phyloP scores from a whole-genome alignment of 2,113 vertebrate species.

The Cephalopholis sonnerati region DNA sequence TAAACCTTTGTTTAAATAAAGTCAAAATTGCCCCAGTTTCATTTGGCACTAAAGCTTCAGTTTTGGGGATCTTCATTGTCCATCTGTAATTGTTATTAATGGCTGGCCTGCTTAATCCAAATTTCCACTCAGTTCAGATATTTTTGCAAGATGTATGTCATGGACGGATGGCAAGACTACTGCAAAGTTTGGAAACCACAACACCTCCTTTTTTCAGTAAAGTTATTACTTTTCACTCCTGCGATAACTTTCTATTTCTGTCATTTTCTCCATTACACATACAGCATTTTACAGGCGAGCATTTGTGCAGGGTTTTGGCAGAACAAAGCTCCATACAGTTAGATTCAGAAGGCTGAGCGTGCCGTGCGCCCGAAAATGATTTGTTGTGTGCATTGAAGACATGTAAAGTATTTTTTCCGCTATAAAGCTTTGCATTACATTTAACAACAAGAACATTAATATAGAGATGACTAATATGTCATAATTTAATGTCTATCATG shows the following conservation, averaged over 20 bases:
- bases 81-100: slow-evolving; percentile 70
- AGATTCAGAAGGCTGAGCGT: background rate
- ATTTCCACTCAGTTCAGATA: slow-evolving; percentile 57
- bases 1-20: background rate
- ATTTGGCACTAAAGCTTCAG: slow-evolving; percentile 20
- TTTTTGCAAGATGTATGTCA: slow-evolving; percentile 56
- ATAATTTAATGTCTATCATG: slow-evolving; percentile 2
- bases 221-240: slow-evolving; percentile 54
- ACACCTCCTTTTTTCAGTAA: slow-evolving; percentile 6
- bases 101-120: slow-evolving; percentile 27
- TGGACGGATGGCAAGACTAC: slow-evolving; percentile 42
- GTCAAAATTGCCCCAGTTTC: background rate
- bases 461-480: slow-evolving; percentile 1
- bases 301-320: slow-evolving; percentile 23
- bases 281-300: slow-evolving; percentile 43
- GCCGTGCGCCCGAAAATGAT: background rate
- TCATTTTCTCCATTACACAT: slow-evolving; percentile 63
- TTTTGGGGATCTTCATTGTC: slow-evolving; percentile 35
- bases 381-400: slow-evolving; percentile 16
- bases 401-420: slow-evolving; percentile 21
- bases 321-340: slow-evolving; percentile 46
- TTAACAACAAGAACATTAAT: slow-evolving; percentile 9
- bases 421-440: slow-evolving; percentile 44
- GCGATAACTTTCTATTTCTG: slow-evolving; percentile 60
- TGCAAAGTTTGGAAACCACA: slow-evolving; percentile 61